Percentiles rank a stretch among this genome's conserved stretches.
These are phyloP conservation scores for Cyphomyrus discorhynchus DNA, from an alignment of 2,113 vertebrate species.

Conservation along the genomic window DNA sequence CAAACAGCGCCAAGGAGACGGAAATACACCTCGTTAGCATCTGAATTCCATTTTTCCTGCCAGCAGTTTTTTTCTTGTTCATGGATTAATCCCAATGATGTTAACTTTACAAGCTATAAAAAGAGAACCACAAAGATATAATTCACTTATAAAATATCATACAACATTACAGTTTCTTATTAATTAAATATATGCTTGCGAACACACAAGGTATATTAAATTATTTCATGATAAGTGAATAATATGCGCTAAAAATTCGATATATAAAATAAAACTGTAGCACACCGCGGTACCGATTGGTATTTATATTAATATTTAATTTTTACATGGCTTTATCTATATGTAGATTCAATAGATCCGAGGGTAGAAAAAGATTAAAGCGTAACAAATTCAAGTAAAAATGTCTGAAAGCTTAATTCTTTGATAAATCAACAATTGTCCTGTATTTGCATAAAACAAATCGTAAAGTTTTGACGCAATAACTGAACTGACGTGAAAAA, in stretches of 20 bases:
- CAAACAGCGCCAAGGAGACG: conserved; percentile 24
- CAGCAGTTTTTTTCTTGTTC: conserved; percentile 48
- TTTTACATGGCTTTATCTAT: background rate
- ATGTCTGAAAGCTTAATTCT: background rate
- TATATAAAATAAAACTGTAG: background rate
- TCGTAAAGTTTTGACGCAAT: background rate
- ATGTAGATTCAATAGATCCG: background rate
- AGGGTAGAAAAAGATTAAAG: background rate
- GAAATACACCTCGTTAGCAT: conserved; percentile 43
- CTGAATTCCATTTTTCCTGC: conserved; percentile 56
- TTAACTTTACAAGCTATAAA: conserved; percentile 37
- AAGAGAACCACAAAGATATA: conserved; percentile 35
- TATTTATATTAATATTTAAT: conserved; percentile 7
- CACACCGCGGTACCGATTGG: background rate
- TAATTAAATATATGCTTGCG: conserved; percentile 46
- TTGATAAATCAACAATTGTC: background rate
- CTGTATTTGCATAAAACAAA: background rate
- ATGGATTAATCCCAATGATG: conserved; percentile 31
- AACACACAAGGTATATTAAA: conserved; percentile 59
- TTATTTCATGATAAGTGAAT: conserved; percentile 40
- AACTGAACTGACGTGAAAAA: background rate
- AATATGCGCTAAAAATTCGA: conserved; percentile 34
- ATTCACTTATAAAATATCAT: conserved; percentile 36
- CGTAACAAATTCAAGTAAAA: background rate
- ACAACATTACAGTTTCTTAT: conserved; percentile 49